Evolutionary conservation across 1,140 invertebrate genomes (phyloP), one percentile per base, ranked within the genome.

Genomic region (Xylocopa sonorina): DNA sequence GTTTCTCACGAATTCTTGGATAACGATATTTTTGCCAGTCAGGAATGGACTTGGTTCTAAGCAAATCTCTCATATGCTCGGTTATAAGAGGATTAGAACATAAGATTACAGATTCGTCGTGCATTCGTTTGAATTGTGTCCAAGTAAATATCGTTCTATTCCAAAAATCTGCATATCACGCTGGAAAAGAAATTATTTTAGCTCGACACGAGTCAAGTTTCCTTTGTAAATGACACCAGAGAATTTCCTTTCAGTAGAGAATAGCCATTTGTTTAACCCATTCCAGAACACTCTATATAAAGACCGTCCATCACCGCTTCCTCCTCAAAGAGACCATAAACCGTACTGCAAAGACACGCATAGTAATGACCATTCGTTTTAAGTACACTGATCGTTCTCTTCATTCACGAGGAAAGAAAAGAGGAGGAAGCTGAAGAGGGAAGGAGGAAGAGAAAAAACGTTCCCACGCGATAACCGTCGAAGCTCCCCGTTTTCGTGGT

Each of bases 381-480:
- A 4, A 9, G 27, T 55, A n/a, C 27, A 10, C 27, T 14, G 10
- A 27, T 53, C 0, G 6, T 24, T 16, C 4, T 3, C 6, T n/a
- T 12, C 18, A 0, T n/a, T 51, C 4, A n/a, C 51, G n/a, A 60
- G 34, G 41, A 27, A 14, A n/a, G 6, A 29, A 18, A 46, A 46
- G 0, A 2, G 3, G 18, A 46, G 24, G 10, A n/a, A 46, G 3
- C 10, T 3, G 21, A 2, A 64, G 38, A 24, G 38, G 43, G 1
- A 46, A 46, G 1, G 0, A 60, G 21, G 7, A 24, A 43, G 46
- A 27, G 18, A 27, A 29, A 10, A 6, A 18, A 27, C 14, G 32
- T 60, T 63, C 66, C 27, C 51, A 48, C 66, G 69, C 51, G 81
- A 83, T 73, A 78, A 78, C 4, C 51, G 38, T 43, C 41, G 21